Conservation (phyloP, 2,113 vertebrate species). For the Indicator indicator region DNA sequence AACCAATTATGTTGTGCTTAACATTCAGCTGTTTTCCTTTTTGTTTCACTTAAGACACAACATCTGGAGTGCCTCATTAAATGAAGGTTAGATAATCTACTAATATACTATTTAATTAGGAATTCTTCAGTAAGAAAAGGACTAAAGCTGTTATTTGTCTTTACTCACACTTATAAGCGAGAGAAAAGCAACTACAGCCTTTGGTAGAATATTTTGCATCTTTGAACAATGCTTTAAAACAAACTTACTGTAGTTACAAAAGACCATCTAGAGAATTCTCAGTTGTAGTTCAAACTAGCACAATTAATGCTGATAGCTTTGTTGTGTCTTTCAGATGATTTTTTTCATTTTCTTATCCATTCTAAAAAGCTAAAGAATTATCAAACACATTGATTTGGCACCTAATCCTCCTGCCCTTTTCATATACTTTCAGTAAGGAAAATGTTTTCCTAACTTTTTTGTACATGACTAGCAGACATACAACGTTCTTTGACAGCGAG, state of each 20-base stretch:
- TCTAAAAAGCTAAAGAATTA: not conserved
- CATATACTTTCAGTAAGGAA: not conserved
- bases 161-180: not conserved
- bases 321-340: not conserved
- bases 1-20: constrained; percentile 21
- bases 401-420: not conserved
- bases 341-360: not conserved
- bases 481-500: not conserved
- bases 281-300: not conserved
- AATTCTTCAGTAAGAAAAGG: not conserved
- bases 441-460: not conserved
- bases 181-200: not conserved
- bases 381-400: not conserved
- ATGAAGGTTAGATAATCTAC: constrained; percentile 22
- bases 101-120: constrained; percentile 50
- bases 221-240: not conserved
- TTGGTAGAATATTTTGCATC: not conserved
- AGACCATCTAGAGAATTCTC: not conserved
- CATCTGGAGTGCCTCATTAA: constrained; percentile 56
- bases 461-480: not conserved
- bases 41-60: constrained; percentile 25
- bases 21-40: constrained; percentile 51
- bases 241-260: not conserved
- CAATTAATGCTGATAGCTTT: not conserved
- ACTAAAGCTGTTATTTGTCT: constrained; percentile 10